Conservation (phyloP, 2,797 vertebrate genomes). For the Harpagifer antarcticus region DNA sequence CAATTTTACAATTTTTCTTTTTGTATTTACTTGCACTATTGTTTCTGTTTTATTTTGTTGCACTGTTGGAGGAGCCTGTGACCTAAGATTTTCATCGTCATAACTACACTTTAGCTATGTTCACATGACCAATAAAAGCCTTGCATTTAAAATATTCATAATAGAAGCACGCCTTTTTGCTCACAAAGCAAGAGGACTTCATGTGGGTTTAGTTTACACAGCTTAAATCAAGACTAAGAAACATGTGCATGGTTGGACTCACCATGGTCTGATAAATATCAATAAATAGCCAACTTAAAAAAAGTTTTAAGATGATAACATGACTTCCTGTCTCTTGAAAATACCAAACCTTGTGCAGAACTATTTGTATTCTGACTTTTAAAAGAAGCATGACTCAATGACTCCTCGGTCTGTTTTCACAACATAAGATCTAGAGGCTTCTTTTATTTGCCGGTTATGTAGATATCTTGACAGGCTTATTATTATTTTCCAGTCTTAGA, state of each 20-base stretch:
- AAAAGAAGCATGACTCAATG: not conserved
- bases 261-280: not conserved
- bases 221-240: not conserved
- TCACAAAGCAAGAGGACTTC: not conserved
- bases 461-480: constrained; percentile 30
- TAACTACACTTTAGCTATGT: too few relatives aligned
- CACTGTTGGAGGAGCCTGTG: too few relatives aligned
- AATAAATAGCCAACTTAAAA: not conserved
- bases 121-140: too few relatives aligned
- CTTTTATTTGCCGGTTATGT: constrained; percentile 1
- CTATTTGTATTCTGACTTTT: constrained; percentile 5
- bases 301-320: not conserved
- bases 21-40: too few relatives aligned
- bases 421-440: not conserved
- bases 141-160: too few relatives aligned
- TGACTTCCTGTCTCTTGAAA: not conserved
- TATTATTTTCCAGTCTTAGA: constrained; percentile 31
- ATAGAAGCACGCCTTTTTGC: not conserved
- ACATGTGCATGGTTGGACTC: not conserved
- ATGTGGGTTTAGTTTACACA: not conserved
- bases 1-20: too few relatives aligned
- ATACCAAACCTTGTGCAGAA: not conserved
- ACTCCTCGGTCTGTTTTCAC: not conserved
- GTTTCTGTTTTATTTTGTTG: too few relatives aligned
- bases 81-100: too few relatives aligned